Conservation (phyloP, 2,797 vertebrate species). For the Limnodromus scolopaceus region DNA sequence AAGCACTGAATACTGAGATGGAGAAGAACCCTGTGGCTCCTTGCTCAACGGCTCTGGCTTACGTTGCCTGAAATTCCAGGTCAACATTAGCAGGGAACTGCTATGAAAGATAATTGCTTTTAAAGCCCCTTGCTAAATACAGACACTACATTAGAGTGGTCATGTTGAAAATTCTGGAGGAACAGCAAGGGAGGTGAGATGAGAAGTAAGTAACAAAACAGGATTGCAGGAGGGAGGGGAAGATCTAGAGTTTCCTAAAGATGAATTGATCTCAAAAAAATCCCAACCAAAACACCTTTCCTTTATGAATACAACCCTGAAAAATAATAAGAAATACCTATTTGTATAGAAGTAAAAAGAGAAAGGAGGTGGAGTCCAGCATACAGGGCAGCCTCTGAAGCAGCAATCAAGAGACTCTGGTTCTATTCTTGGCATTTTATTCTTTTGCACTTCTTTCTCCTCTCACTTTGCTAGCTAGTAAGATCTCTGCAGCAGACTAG, state of each 20-base stretch:
- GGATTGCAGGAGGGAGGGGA: accelerated
- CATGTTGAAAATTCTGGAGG: neutral
- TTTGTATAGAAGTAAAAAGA: neutral
- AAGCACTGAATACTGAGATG: neutral
- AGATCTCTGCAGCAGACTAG: slow-evolving; percentile 14
- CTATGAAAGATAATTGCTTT: slow-evolving; percentile 12
- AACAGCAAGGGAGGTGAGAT: neutral
- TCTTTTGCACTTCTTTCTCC: neutral
- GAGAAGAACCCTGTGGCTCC: neutral
- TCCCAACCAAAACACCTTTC: neutral
- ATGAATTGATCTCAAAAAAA: neutral
- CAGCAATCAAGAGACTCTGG: neutral
- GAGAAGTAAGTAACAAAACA: neutral
- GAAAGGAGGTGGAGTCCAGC: neutral
- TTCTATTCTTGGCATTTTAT: slow-evolving; percentile 27
- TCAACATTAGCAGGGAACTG: neutral
- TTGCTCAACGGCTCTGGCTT: neutral
- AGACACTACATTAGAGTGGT: neutral
- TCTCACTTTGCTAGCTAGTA: neutral
- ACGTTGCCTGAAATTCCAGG: slow-evolving; percentile 17
- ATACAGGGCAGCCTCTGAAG: neutral
- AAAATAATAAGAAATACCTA: neutral
- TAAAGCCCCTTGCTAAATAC: neutral
- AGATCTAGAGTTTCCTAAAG: neutral
- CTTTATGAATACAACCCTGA: neutral